Evolutionary conservation across 1,140 invertebrate species (phyloP).

Genomic region (Drosophila funebris): DNA sequence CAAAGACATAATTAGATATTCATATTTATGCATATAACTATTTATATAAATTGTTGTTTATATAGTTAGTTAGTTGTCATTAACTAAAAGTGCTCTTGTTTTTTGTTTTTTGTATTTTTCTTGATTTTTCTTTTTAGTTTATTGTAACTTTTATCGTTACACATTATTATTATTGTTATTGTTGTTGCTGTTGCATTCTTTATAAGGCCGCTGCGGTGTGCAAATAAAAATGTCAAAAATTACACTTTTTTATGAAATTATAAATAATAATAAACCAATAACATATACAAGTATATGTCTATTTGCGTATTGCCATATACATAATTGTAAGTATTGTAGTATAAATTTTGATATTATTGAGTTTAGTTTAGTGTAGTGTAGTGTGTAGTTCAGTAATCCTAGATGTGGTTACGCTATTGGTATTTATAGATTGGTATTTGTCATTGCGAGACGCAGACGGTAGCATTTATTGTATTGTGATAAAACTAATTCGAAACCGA

Average conservation of each 20-base stretch:
- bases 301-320: background rate
- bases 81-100: constrained; percentile 59
- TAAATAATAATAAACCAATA: constrained; percentile 11
- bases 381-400: background rate
- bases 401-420: constrained; percentile 1
- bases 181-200: constrained; percentile 24
- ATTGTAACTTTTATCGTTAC: constrained; percentile 42
- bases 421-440: constrained; percentile 8
- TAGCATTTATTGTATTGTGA: constrained; percentile 9
- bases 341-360: constrained; percentile 2
- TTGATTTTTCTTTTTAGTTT: constrained; percentile 28
- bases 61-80: constrained; percentile 39
- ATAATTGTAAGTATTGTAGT: background rate
- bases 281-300: background rate
- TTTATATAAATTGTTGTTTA: constrained; percentile 26
- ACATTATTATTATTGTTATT: constrained; percentile 1
- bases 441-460: constrained; percentile 7
- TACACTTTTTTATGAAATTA: constrained; percentile 18
- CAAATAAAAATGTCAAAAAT: constrained; percentile 38
- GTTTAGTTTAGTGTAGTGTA: background rate
- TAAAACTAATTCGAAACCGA: constrained; percentile 39
- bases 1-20: constrained; percentile 48
- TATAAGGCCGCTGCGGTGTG: constrained; percentile 77
- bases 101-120: constrained; percentile 18
- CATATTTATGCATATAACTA: constrained; percentile 28